Evolutionary conservation across 2,113 vertebrate genomes (phyloP).

Genomic region (Hippoglossus stenolepis): DNA sequence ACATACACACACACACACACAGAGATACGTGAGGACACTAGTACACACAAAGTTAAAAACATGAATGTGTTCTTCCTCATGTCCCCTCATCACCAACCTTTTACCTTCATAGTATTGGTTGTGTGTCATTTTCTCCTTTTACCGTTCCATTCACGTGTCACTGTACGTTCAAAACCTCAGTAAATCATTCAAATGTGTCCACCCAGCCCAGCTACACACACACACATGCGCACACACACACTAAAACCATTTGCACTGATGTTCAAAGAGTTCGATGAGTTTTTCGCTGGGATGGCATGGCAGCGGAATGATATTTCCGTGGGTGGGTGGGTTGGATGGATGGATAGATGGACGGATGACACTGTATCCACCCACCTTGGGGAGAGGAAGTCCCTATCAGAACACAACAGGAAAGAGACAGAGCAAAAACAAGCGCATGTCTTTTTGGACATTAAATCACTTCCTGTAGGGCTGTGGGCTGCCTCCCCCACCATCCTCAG

Average conservation of each 20-base stretch:
- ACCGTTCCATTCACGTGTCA: neutral
- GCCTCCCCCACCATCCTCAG: slow-evolving; percentile 39
- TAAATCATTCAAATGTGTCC: neutral
- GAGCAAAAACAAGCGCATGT: slow-evolving; percentile 82
- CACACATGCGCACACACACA: neutral
- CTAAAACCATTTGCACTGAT: neutral
- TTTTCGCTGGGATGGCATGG: slow-evolving; percentile 17
- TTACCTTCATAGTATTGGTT: neutral
- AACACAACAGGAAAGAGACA: slow-evolving; percentile 87
- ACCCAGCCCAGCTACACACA: neutral
- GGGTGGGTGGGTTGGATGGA: slow-evolving; percentile 39
- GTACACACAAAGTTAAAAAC: no score
- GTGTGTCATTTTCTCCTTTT: neutral
- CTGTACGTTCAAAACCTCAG: neutral
- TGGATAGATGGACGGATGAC: slow-evolving; percentile 80
- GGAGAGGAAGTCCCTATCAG: slow-evolving; percentile 85
- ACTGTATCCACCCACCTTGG: slow-evolving; percentile 79
- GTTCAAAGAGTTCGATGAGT: slow-evolving; percentile 9
- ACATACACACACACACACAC: neutral
- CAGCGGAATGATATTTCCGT: slow-evolving; percentile 73
- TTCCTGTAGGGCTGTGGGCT: slow-evolving; percentile 76
- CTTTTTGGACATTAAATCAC: slow-evolving; percentile 86
- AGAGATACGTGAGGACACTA: neutral
- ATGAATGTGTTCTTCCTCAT: slow-evolving; percentile 19
- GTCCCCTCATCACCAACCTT: slow-evolving; percentile 11